Base-by-base conservation (phyloP, 2,113 vertebrate genomes). In the Nipponia nippon region DNA sequence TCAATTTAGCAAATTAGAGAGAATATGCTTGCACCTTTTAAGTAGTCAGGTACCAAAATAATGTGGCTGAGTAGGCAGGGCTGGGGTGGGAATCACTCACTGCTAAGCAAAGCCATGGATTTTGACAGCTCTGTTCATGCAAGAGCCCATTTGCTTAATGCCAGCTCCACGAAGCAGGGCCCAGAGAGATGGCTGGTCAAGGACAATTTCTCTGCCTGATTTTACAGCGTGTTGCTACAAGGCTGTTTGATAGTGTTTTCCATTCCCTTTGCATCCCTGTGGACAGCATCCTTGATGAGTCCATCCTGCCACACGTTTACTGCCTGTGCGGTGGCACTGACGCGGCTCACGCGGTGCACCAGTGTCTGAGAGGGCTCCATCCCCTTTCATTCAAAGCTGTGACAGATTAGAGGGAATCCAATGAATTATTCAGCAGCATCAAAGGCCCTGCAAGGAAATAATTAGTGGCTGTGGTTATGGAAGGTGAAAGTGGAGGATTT, bases 301-400 rank as follows among this genome's bases (percentile, higher is more conserved):
- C 16, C 25, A 1, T 40, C 36, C 77, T 59, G 59, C 62, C 62
- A 14, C 56, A 4, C 1, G 0, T 26, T 77, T 9, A 3, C 21
- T 16, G 23, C 46, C 56, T 29, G 44, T 0, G 0, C 0, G 3
- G 21, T 53, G 66, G 14, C 53, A 16, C 34, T 0, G 0, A 6
- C 0, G 22, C 12, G 75, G 11, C 56, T 49, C 13, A 25, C 3
- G 0, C 0, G 11, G 30, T 2, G 14, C 10, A 2, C 29, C 8
- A 0, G 10, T 9, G 15, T 0, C 38, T 67, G 34, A 1, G 3
- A 13, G 62, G 52, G 26, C 53, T 53, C 1, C 1, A 80, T 16
- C 42, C 25, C 19, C 7, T 73, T 47, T 23, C 58, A 4, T 30
- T 38, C 56, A 23, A 50, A 59, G 23, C 87, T 75, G 13, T 11